Evolutionary conservation across 2,113 vertebrate species (phyloP).

Genomic region (Lagopus leucura): DNA sequence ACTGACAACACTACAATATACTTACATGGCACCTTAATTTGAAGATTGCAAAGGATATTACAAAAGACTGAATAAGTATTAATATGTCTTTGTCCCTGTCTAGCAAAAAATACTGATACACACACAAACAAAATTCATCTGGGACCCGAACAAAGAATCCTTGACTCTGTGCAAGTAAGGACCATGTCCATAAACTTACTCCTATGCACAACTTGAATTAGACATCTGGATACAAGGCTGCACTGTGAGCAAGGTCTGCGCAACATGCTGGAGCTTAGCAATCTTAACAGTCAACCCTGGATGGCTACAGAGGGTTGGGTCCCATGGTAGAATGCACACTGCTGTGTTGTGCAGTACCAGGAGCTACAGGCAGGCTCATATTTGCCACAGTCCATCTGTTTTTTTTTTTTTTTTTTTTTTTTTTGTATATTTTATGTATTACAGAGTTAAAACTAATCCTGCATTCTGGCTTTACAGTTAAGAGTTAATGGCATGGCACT

Average conservation of each 20-base stretch:
- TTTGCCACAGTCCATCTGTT: not conserved
- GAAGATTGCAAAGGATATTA: conserved; percentile 66
- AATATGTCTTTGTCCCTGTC: conserved; percentile 51
- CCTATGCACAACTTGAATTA: not conserved
- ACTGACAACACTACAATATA: conserved; percentile 55
- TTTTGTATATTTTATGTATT: not conserved
- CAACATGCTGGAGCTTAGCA: not conserved
- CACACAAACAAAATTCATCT: conserved; percentile 54
- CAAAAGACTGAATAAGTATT: conserved; percentile 64
- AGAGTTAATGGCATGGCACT: conserved; percentile 35
- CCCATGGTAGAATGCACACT: not conserved
- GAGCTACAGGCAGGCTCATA: not conserved
- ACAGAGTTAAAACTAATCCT: not conserved
- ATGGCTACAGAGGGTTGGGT: not conserved
- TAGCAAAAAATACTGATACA: conserved; percentile 26
- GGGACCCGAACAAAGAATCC: conserved; percentile 41
- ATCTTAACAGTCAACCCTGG: not conserved
- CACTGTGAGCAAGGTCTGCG: not conserved
- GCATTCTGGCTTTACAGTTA: not conserved
- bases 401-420: accelerated
- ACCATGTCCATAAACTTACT: not conserved
- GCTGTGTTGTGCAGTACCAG: accelerated
- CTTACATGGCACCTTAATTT: conserved; percentile 66
- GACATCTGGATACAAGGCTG: not conserved
- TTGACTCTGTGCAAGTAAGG: not conserved